A percentile compares a stretch with the other conserved stretches of the same genome.
Evolutionary conservation across 2,797 vertebrate genomes (phyloP).

Genomic region (Synanceia verrucosa): DNA sequence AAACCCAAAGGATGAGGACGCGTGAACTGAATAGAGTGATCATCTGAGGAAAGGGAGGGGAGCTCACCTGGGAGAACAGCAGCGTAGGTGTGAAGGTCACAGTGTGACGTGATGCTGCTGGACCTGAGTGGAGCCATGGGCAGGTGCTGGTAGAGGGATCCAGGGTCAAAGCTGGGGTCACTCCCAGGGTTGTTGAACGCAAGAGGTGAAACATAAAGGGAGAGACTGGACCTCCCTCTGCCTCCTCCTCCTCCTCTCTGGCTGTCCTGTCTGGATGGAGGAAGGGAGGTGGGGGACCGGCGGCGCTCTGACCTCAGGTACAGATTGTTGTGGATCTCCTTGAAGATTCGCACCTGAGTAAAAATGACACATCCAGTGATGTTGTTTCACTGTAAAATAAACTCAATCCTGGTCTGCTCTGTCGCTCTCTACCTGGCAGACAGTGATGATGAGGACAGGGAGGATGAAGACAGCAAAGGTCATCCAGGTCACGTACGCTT

Average conservation of each 20-base stretch:
- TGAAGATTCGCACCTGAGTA: slow-evolving; percentile 86
- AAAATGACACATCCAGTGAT: not conserved
- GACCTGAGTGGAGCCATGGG: slow-evolving; percentile 28
- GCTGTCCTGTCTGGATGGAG: slow-evolving; percentile 43
- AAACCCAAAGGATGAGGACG: not conserved
- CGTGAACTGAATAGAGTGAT: not conserved
- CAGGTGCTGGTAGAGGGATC: slow-evolving; percentile 28
- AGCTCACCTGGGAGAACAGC: slow-evolving; percentile 32
- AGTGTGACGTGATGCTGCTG: slow-evolving; percentile 10
- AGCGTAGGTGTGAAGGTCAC: slow-evolving; percentile 12
- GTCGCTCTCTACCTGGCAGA: slow-evolving; percentile 76
- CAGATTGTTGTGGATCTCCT: slow-evolving; percentile 86
- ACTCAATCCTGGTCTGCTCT: not conserved
- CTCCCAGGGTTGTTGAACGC: slow-evolving; percentile 15
- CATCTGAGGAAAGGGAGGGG: no score
- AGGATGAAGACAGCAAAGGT: slow-evolving; percentile 87
- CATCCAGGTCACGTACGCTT: slow-evolving; percentile 90
- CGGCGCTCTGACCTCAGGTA: slow-evolving; percentile 76
- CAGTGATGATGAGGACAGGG: slow-evolving; percentile 84
- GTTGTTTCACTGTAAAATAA: not conserved
- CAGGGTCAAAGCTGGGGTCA: not conserved
- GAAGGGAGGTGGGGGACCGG: slow-evolving; percentile 47
- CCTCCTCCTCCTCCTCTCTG: slow-evolving; percentile 22
- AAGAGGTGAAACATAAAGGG: slow-evolving; percentile 21
- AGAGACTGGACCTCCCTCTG: slow-evolving; percentile 21